phyloP scores from a whole-genome alignment of 2,113 vertebrate genomes.

The Epinephelus lanceolatus region DNA sequence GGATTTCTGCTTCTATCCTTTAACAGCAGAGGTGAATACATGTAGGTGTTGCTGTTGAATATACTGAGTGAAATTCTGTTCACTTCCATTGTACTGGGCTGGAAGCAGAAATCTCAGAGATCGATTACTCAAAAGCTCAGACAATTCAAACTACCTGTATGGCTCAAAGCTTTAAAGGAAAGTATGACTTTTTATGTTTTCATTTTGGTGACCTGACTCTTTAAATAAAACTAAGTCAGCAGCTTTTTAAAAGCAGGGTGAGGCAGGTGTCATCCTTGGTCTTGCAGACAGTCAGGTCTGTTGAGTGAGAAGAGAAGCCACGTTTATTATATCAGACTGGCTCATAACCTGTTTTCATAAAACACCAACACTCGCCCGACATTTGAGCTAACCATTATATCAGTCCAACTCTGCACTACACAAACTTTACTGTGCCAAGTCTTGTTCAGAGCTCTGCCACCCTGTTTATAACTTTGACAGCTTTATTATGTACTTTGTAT shows the following conservation, averaged over 20 bases:
- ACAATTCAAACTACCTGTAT: background rate
- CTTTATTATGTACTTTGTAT: slow-evolving; percentile 70
- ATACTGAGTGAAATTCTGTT: too few relatives aligned
- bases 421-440: slow-evolving; percentile 55
- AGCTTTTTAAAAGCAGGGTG: background rate
- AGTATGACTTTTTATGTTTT: background rate
- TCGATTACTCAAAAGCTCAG: background rate
- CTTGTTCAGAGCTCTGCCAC: slow-evolving; percentile 40
- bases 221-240: slow-evolving; percentile 9
- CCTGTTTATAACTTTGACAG: slow-evolving; percentile 74
- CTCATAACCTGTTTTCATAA: slow-evolving; percentile 29
- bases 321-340: slow-evolving; percentile 25
- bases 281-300: slow-evolving; percentile 9
- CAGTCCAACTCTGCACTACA: slow-evolving; percentile 22
- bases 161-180: background rate
- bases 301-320: slow-evolving; percentile 1
- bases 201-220: background rate
- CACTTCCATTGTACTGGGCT: too few relatives aligned
- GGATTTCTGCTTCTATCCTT: background rate
- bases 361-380: slow-evolving; percentile 34
- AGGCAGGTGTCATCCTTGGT: slow-evolving; percentile 5
- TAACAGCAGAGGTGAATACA: too few relatives aligned
- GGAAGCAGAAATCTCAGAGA: too few relatives aligned
- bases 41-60: too few relatives aligned
- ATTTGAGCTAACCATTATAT: slow-evolving; percentile 42